Evolutionary conservation across 2,113 vertebrate species (phyloP).

Genomic region (Datnioides undecimradiatus): DNA sequence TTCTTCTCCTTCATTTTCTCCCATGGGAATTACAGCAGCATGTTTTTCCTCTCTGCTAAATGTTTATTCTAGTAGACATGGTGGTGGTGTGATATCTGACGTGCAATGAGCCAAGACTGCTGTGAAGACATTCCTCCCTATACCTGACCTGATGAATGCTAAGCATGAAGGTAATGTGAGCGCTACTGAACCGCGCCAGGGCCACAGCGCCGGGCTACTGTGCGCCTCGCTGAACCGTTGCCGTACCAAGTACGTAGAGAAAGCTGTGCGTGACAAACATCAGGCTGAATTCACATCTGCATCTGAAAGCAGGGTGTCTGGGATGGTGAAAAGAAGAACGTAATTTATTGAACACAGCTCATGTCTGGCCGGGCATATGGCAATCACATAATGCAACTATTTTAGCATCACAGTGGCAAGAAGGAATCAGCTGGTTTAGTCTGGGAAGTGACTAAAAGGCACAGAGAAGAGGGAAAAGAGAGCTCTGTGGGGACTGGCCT

Average conservation of each 20-base stretch:
- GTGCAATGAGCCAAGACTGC: constrained; percentile 69
- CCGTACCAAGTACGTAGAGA: constrained; percentile 12
- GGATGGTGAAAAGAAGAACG: constrained; percentile 59
- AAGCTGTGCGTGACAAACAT: constrained; percentile 61
- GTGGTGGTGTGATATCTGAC: constrained; percentile 69
- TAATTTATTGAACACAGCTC: constrained; percentile 81
- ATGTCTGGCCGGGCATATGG: constrained; percentile 83
- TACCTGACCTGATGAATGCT: constrained; percentile 66
- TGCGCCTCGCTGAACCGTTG: constrained; percentile 12
- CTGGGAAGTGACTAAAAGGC: constrained; percentile 66
- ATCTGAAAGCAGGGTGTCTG: constrained; percentile 63
- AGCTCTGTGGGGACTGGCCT: constrained; percentile 46
- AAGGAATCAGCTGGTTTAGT: constrained; percentile 75
- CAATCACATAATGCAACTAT: constrained; percentile 79
- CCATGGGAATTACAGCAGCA: constrained; percentile 58
- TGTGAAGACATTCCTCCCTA: constrained; percentile 57
- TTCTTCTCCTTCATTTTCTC: constrained; percentile 45
- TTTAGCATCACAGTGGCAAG: constrained; percentile 74
- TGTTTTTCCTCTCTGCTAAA: constrained; percentile 51
- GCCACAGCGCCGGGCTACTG: constrained; percentile 12
- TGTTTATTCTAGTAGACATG: constrained; percentile 66
- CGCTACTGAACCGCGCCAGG: constrained; percentile 28
- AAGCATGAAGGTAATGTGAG: constrained; percentile 54
- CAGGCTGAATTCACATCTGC: constrained; percentile 64
- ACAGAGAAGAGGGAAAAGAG: constrained; percentile 40